Evolutionary conservation across 1,140 invertebrate genomes (phyloP), one percentile per base, ranked within the genome.

Genomic region (Apis florea): DNA sequence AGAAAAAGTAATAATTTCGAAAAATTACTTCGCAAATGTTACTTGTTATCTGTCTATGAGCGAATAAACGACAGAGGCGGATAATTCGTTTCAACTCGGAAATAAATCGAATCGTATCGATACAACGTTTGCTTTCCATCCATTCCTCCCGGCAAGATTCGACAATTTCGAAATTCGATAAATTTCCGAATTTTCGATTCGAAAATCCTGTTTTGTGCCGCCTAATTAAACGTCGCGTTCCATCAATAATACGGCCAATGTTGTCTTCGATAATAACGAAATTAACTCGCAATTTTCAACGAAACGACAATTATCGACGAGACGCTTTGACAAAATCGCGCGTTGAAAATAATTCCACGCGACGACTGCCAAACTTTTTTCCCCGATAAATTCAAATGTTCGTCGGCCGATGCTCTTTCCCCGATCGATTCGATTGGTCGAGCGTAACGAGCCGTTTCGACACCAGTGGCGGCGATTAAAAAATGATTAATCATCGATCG

Each of bases 401-500:
- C 26, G 12, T 47, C 19, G 17, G 26, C 15, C 24, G 10, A 40
- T 24, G n/a, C 11, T 40, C 40, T n/a, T 19, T 1, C 5, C 13
- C 21, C 1, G 11, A 12, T 21, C 5, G 19, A 61, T 73, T 73
- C 53, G 54, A 53, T 13, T 3, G 13, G 47, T 21, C 15, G 54
- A 59, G 26, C 40, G 15, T 47, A 58, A 40, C 26, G 13, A n/a
- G 31, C 54, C 17, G 31, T 2, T 21, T 59, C 15, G 31, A 58
- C 19, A 47, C 70, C 31, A 59, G 10, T 26, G 9, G 21, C 53
- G 31, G 31, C 70, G 24, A 72, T 72, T 59, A 72, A 2, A 1
- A 31, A 58, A 72, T 59, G 21, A 72, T 72, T 72, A 72, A 72
- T 59, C 15, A n/a, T 68, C n/a, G 66, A 68, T 68, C 66, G n/a